Base-by-base conservation (phyloP, 2,797 vertebrate species). In the Neopelma chrysocephalum region DNA sequence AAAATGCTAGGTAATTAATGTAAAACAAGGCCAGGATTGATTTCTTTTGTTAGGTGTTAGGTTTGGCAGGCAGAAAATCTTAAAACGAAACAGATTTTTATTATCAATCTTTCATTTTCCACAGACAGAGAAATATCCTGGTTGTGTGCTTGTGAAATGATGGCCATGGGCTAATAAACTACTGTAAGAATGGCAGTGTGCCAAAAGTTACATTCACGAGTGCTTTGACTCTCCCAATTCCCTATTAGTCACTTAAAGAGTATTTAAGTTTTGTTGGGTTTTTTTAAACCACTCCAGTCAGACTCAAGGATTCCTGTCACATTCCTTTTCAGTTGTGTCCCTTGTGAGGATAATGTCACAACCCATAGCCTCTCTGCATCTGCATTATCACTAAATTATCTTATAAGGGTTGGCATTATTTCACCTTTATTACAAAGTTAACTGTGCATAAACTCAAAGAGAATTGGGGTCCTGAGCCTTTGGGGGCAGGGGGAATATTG, bases 261-360 rank as follows among this genome's bases (percentile, higher is more conserved):
- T 10, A 50, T 36, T 73, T 15, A 10, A n/a, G 4, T 12, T 8
- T 22, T 42, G 7, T 3, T 7, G 4, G 0, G 1, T 5, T 34
- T 78, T 42, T 53, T 17, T 12, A 66, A 88, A 51, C 32, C 3
- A 13, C 14, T 60, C 13, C 50, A 57, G 15, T 34, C 47, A 90
- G 15, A 56, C 26, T 51, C 56, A 68, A 51, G 40, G n/a, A 78
- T 88, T 83, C 81, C 36, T 43, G 26, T 48, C 61, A 61, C 1
- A 1, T 64, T 88, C 32, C 25, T 93, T 34, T 73, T 57, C 54
- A 78, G 17, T 58, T 0, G 0, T 32, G 10, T 4, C 21, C 40
- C 13, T 70, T 79, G 40, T 20, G 60, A 75, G 40, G 45, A 31
- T 10, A 77, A 71, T n/a, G 27, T 45, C 62, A 53, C 31, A 90